Evolutionary conservation across 2,797 vertebrate genomes (phyloP), one percentile per base, ranked within the genome.

Genomic region (Cynopterus sphinx): DNA sequence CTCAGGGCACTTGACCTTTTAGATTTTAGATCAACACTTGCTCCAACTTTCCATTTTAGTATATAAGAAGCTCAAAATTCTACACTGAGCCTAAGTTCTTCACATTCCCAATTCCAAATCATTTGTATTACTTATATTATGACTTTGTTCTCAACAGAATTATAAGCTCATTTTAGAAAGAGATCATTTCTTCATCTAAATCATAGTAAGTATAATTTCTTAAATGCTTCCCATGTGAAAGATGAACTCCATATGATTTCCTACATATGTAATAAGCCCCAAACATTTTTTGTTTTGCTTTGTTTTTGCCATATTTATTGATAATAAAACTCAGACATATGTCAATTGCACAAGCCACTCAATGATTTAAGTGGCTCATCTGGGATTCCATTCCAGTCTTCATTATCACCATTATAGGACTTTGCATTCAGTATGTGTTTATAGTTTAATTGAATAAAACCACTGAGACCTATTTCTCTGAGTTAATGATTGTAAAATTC

Each of bases 11-110:
- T n/a, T 94, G 65, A 74, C 33, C 55, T 94, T 96, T 78, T 26
- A 16, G 17, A 87, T 90, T 71, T 63, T 70, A 84, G 70, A 90
- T 63, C 65, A 97, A 90, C 63, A 61, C 70, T 90, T 82, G 63
- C 36, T 96, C 33, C 59, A 71, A 43, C 75, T 92, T 94, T 87
- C 41, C 28, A 94, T 70, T 84, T 59, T 68, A 87, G 49, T 84
- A 87, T 46, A 90, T 10, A 46, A 82, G 28, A 86, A 81, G 17
- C 33, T 93, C n/a, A 90, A 65, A 71, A 90, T 31, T 53, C 59
- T 31, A 73, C 3, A 46, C 7, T 63, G 46, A 94, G 36, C 49
- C 33, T 22, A 74, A 21, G 55, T 75, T 79, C 53, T 87, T 87
- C 41, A 59, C 31, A 75, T n/a, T 13, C 19, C 28, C 53, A 24